These are phyloP conservation scores for Nyctibius bracteatus DNA, from an alignment of 2,113 vertebrate species.

Conservation along the genomic window DNA sequence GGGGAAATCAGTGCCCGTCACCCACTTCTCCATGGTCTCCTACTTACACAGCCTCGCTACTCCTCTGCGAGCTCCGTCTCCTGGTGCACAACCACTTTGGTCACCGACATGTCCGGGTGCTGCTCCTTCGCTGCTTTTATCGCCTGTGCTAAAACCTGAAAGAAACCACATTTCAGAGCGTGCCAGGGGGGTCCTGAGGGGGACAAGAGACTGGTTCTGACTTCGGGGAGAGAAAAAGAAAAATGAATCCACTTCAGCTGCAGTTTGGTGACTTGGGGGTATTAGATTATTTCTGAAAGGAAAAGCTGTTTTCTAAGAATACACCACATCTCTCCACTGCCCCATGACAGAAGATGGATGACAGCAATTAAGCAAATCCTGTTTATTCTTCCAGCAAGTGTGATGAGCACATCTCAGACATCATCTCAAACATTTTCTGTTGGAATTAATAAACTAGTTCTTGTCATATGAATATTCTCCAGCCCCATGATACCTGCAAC, in stretches of 20 bases:
- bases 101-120: conserved; percentile 98
- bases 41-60: conserved; percentile 63
- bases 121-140: conserved; percentile 97
- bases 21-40: rapidly evolving
- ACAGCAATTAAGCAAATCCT: background rate
- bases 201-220: background rate
- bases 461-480: background rate
- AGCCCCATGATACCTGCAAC: background rate
- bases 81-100: conserved; percentile 98
- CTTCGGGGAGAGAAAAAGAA: background rate
- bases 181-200: too few species aligned
- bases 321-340: background rate
- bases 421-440: background rate
- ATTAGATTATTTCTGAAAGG: background rate
- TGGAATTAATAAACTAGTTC: background rate
- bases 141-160: conserved; percentile 91
- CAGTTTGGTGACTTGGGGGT: background rate
- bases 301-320: background rate
- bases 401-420: background rate
- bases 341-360: background rate
- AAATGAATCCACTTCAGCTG: background rate
- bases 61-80: conserved; percentile 94
- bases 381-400: background rate
- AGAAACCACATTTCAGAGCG: background rate
- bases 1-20: too few species aligned